Conservation (phyloP, 2,113 vertebrate genomes). For the Cyphomyrus plagiostoma region DNA sequence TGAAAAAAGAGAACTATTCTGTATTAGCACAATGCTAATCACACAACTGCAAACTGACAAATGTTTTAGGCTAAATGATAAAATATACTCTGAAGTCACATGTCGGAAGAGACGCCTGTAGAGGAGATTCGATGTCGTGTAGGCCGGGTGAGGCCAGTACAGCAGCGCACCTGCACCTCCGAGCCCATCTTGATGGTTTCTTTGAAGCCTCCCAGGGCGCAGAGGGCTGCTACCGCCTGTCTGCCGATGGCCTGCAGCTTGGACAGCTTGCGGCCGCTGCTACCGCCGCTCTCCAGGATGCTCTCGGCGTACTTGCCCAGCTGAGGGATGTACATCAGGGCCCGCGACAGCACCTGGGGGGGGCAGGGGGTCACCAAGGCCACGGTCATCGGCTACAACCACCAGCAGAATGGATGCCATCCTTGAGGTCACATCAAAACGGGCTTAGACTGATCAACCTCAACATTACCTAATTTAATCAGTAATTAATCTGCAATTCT, state of each 20-base stretch:
- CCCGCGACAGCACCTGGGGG: slow-evolving; percentile 82
- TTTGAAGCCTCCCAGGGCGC: slow-evolving; percentile 94
- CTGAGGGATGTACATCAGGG: slow-evolving; percentile 95
- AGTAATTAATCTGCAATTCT: not conserved
- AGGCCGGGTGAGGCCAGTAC: not conserved
- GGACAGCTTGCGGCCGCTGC: slow-evolving; percentile 86
- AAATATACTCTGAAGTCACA: not conserved
- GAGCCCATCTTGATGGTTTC: slow-evolving; percentile 98
- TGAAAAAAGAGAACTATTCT: not conserved
- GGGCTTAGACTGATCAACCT: not conserved
- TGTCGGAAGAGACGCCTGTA: not conserved
- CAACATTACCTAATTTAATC: not conserved
- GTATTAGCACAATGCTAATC: not conserved
- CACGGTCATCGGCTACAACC: not conserved
- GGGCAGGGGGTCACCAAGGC: not conserved
- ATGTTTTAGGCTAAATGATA: not conserved
- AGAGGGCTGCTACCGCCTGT: slow-evolving; percentile 91
- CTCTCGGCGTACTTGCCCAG: slow-evolving; percentile 91
- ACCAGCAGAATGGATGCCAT: not conserved
- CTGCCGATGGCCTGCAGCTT: slow-evolving; percentile 90
- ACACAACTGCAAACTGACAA: not conserved
- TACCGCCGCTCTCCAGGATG: slow-evolving; percentile 89
- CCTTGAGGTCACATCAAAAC: not conserved
- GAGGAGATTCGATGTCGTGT: not conserved
- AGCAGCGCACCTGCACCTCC: slow-evolving; percentile 82